These are phyloP conservation scores for Macquaria ambigua DNA, from an alignment of 2,113 vertebrate species.

Conservation along the genomic window DNA sequence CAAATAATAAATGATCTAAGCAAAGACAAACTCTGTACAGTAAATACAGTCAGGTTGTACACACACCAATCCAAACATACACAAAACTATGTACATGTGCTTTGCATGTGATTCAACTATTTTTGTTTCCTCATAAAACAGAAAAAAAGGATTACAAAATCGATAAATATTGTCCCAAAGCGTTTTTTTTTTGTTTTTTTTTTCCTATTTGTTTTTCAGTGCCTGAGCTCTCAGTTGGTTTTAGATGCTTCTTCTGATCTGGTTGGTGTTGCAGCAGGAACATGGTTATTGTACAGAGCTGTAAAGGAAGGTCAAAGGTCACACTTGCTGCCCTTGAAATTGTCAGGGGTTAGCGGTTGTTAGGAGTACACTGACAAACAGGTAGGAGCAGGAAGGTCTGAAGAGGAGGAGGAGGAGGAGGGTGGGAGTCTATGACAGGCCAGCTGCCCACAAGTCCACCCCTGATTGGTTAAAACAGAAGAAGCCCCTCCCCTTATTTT, in stretches of 20 bases:
- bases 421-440: constrained; percentile 67
- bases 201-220: constrained; percentile 27
- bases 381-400: constrained; percentile 11
- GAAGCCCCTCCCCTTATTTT: constrained; percentile 5
- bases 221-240: constrained; percentile 65
- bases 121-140: constrained; percentile 57
- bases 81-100: constrained; percentile 82
- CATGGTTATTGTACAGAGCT: constrained; percentile 37
- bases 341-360: constrained; percentile 22
- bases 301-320: constrained; percentile 50
- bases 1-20: constrained; percentile 56
- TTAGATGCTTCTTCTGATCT: constrained; percentile 33
- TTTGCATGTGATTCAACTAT: constrained; percentile 56
- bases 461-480: constrained; percentile 58
- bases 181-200: constrained; percentile 30
- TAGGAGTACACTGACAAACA: constrained; percentile 27
- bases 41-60: constrained; percentile 63
- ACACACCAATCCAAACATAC: constrained; percentile 73
- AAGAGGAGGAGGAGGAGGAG: constrained; percentile 33
- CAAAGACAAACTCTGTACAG: constrained; percentile 71
- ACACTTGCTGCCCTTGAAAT: constrained; percentile 17
- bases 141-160: constrained; percentile 64
- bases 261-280: constrained; percentile 40
- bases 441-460: constrained; percentile 78
- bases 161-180: constrained; percentile 74